Evolutionary conservation across 2,113 vertebrate genomes (phyloP).

Genomic region (Myanophis thanlyinensis): DNA sequence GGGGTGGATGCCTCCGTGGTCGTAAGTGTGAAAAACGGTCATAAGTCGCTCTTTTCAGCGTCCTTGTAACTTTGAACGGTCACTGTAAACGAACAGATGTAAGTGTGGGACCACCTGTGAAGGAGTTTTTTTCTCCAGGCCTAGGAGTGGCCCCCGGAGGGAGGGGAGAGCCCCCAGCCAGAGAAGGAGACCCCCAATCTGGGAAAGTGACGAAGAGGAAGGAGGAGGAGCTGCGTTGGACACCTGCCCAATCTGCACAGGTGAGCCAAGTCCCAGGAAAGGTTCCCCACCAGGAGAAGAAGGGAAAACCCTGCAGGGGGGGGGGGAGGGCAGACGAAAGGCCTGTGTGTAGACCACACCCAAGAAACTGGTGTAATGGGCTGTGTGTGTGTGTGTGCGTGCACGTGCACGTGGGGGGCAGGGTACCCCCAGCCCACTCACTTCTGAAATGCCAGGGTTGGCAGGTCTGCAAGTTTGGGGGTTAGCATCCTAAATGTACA

Average conservation of each 20-base stretch:
- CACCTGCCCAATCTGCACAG: slow-evolving; percentile 4
- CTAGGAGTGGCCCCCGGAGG: not conserved
- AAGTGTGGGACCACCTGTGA: not conserved
- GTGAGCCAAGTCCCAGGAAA: not conserved
- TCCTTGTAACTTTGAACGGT: not conserved
- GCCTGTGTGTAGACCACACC: too few relatives aligned
- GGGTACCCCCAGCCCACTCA: not conserved
- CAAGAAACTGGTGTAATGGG: fast-evolving
- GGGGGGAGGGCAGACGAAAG: not conserved
- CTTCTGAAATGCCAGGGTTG: not conserved
- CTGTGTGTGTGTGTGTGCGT: too few relatives aligned
- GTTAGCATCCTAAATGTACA: not conserved
- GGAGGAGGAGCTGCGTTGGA: not conserved
- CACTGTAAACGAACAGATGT: not conserved
- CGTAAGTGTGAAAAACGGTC: not conserved
- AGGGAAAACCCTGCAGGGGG: not conserved
- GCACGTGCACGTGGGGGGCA: too few relatives aligned
- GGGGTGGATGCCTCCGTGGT: not conserved
- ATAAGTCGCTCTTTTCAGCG: not conserved
- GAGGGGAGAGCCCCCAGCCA: not conserved
- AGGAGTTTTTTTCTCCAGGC: not conserved
- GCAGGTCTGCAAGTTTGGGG: not conserved
- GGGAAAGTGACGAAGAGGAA: not conserved
- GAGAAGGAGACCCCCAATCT: not conserved
- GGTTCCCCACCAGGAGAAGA: not conserved